phyloP scores from a whole-genome alignment of 2,113 vertebrate genomes.

The Illadopsis cleaveri region DNA sequence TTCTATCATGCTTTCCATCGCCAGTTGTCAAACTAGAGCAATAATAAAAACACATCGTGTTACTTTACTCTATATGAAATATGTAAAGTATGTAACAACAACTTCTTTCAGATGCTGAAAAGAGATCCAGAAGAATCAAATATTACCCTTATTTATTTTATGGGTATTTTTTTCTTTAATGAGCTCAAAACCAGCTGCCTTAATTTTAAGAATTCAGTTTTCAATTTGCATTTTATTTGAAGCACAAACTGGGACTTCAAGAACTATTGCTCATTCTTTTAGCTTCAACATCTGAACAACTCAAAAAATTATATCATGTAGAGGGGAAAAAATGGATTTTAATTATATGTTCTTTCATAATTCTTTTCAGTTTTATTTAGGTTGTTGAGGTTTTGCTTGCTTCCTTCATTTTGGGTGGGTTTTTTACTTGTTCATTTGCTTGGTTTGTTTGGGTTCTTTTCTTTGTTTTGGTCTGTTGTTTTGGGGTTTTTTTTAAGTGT shows the following conservation, averaged over 20 bases:
- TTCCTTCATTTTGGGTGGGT: background rate
- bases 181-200: background rate
- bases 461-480: background rate
- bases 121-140: background rate
- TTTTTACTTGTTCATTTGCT: background rate
- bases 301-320: background rate
- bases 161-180: background rate
- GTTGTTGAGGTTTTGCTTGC: background rate
- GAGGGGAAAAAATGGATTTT: background rate
- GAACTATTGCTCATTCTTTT: background rate
- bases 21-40: background rate
- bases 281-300: background rate
- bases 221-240: background rate
- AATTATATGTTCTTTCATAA: background rate
- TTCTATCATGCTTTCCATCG: background rate
- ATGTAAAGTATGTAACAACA: background rate
- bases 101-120: background rate
- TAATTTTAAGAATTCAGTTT: background rate
- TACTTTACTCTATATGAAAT: background rate
- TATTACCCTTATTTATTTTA: background rate
- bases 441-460: background rate
- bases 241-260: background rate
- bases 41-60: rapidly evolving
- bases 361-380: background rate
- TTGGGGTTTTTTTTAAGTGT: background rate